Base-by-base conservation (phyloP, 2,797 vertebrate species). In the Tamandua tetradactyla region DNA sequence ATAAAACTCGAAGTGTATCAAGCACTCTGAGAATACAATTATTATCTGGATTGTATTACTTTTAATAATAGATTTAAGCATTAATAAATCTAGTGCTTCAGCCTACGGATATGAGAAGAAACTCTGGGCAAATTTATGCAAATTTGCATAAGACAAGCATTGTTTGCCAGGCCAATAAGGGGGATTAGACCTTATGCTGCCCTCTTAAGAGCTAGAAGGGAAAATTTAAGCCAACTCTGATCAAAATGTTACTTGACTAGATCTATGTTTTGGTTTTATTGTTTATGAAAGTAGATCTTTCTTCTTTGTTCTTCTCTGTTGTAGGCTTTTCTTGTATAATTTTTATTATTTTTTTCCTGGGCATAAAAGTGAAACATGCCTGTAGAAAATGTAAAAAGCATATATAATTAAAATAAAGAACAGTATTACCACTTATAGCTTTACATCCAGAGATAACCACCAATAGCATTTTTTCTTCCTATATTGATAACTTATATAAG, bases 31-130 rank as follows among this genome's bases (percentile, higher is more conserved):
- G 25, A 68, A 92, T 47, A 92, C 40, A 91, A 84, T 94, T 92
- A 35, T 62, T 94, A 27, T 17, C 52, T 20, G 49, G 9, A 52
- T 17, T 52, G 49, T 52, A 61, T 62, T 69, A 66, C 78, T 76
- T 74, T 87, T 88, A 85, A 82, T 87, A 87, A 86, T 27, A 89
- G n/a, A 82, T 62, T 78, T 91, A 75, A 85, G n/a, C 37, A 94
- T 25, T 57, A 74, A 32, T 76, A 75, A 68, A 5, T 68, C 22
- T 5, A 83, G 9, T 44, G 87, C n/a, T 94, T 30, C 40, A 86
- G 62, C 2, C 15, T 61, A 35, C 3, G 94, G 15, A 90, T 52
- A 79, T 5, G 35, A 87, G 15, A 69, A 82, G 71, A 93, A 15
- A 91, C n/a, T 80, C 59, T 2, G 49, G 49, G 3, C 8, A 81